phyloP scores from a whole-genome alignment of 2,797 vertebrate species.

The Syngnathus acus region DNA sequence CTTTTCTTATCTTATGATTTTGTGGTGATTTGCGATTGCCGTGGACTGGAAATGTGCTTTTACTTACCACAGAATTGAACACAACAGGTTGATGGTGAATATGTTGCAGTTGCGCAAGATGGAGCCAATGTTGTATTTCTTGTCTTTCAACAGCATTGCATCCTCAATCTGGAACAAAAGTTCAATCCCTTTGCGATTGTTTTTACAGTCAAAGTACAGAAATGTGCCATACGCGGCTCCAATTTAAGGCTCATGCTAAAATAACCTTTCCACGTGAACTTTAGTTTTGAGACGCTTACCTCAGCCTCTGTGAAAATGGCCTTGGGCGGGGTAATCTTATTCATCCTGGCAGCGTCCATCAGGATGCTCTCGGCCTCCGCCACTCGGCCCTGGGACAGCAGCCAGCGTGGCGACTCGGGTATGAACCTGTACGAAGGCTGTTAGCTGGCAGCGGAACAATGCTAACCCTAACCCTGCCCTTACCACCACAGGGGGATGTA shows the following conservation, averaged over 20 bases:
- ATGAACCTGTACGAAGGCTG: slow-evolving; percentile 70
- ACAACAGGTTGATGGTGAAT: slow-evolving; percentile 69
- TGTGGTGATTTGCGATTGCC: no score
- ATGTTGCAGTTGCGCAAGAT: slow-evolving; percentile 70
- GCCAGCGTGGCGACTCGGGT: slow-evolving; percentile 89
- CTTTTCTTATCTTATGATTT: no score
- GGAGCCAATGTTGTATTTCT: slow-evolving; percentile 67
- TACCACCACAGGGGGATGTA: slow-evolving; percentile 80
- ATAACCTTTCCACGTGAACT: no score
- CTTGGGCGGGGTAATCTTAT: slow-evolving; percentile 68
- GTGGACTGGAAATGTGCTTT: no score
- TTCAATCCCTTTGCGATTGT: background rate
- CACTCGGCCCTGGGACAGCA: slow-evolving; percentile 79
- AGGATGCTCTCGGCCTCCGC: slow-evolving; percentile 81
- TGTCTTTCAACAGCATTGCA: slow-evolving; percentile 27
- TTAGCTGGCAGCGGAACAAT: background rate
- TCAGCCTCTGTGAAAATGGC: slow-evolving; percentile 76
- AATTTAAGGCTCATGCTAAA: no score
- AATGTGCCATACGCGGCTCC: no score
- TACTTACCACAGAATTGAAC: slow-evolving; percentile 77
- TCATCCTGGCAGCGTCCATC: slow-evolving; percentile 72
- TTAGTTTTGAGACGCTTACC: slow-evolving; percentile 50
- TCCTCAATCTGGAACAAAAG: slow-evolving; percentile 35
- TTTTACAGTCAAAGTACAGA: background rate
- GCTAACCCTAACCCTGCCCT: slow-evolving; percentile 7